Conservation (phyloP, 2,888 invertebrate species). For the Euzophera pinguis region DNA sequence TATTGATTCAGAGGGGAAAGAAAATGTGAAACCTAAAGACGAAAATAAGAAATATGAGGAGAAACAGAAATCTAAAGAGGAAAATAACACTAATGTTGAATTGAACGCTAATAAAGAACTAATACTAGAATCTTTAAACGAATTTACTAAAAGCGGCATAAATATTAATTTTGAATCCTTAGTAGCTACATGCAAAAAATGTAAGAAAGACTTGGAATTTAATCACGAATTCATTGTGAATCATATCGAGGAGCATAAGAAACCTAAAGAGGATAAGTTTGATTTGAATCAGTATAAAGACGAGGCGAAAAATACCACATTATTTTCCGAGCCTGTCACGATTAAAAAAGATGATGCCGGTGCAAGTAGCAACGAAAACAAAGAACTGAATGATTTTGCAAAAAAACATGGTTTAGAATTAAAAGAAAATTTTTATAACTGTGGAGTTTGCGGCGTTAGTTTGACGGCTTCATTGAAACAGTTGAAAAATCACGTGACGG, state of each 20-base stretch:
- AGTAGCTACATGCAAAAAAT: slow-evolving; percentile 34
- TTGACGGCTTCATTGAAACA: slow-evolving; percentile 23
- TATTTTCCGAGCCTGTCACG: slow-evolving; percentile 12
- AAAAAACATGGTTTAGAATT: slow-evolving; percentile 23
- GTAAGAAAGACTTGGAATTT: slow-evolving; percentile 26
- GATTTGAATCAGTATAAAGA: slow-evolving; percentile 1
- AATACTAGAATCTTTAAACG: slow-evolving; percentile 25
- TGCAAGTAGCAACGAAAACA: slow-evolving; percentile 10
- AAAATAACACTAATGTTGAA: slow-evolving; percentile 3
- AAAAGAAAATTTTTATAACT: slow-evolving; percentile 22
- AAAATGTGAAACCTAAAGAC: not conserved
- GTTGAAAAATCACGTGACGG: slow-evolving; percentile 27
- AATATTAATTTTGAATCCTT: slow-evolving; percentile 31
- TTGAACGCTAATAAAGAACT: slow-evolving; percentile 18
- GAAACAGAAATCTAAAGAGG: not conserved
- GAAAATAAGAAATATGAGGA: not conserved
- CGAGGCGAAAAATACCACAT: slow-evolving; percentile 1
- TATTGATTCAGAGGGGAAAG: not conserved
- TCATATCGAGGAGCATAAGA: slow-evolving; percentile 32
- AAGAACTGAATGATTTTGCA: slow-evolving; percentile 21
- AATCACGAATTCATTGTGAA: slow-evolving; percentile 25
- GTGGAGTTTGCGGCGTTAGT: slow-evolving; percentile 25
- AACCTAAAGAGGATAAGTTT: slow-evolving; percentile 14
- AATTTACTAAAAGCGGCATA: slow-evolving; percentile 35
- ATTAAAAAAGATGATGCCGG: slow-evolving; percentile 12